phyloP scores from a whole-genome alignment of 2,113 vertebrate species.

The Saccopteryx bilineata region DNA sequence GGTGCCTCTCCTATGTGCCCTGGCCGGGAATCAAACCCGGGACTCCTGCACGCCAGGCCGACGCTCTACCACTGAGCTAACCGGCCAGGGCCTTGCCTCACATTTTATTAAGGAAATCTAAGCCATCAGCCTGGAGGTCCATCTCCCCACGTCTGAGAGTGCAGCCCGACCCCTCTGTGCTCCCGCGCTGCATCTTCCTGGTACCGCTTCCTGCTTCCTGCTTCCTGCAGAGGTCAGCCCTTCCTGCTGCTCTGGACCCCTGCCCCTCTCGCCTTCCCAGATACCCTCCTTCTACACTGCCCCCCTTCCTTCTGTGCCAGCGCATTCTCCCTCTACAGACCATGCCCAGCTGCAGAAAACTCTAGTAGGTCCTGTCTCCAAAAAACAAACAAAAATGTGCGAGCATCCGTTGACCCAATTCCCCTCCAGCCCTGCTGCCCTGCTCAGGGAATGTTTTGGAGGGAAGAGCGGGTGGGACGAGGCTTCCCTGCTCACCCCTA shows the following conservation, averaged over 20 bases:
- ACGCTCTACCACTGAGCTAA: too few species aligned
- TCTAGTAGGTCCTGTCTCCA: not conserved
- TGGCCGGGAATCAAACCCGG: too few species aligned
- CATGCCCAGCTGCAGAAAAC: not conserved
- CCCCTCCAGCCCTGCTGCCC: not conserved
- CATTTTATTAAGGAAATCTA: not conserved
- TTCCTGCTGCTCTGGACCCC: not conserved
- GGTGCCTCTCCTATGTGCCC: too few species aligned
- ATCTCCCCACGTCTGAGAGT: not conserved
- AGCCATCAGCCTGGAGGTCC: not conserved
- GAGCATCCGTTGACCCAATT: not conserved
- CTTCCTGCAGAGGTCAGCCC: not conserved
- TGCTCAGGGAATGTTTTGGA: not conserved
- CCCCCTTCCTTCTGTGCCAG: not conserved
- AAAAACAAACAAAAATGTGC: not conserved
- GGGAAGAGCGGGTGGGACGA: not conserved
- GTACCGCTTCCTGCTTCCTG: fast-evolving
- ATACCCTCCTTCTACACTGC: not conserved
- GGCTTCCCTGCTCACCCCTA: not conserved
- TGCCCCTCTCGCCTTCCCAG: not conserved
- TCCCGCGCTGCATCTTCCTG: not conserved
- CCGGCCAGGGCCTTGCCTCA: too few species aligned
- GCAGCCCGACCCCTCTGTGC: fast-evolving
- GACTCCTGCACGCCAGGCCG: too few species aligned
- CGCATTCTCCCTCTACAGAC: too few species aligned